Percentiles rank a stretch among this genome's conserved stretches.
phyloP scores from a whole-genome alignment of 2,797 vertebrate species.

The Oreochromis mossambicus region DNA sequence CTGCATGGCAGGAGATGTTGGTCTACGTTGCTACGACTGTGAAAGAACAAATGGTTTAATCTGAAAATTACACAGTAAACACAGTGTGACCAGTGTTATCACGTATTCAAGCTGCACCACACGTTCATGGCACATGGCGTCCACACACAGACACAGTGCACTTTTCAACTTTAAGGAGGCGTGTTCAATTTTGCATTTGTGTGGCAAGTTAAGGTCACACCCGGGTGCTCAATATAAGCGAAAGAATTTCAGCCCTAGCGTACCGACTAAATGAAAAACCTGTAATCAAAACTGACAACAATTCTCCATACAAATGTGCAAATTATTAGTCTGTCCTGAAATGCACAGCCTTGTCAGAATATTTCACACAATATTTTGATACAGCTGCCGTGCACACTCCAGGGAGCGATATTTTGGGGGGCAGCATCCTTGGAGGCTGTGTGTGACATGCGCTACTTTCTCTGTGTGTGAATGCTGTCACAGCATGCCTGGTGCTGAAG shows the following conservation, averaged over 20 bases:
- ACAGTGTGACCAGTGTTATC: slow-evolving; percentile 10
- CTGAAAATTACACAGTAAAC: not conserved
- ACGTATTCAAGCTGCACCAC: not conserved
- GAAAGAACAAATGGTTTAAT: slow-evolving; percentile 12
- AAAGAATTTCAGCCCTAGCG: not conserved
- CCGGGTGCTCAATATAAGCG: not conserved
- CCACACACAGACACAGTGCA: not conserved
- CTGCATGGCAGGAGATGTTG: not conserved
- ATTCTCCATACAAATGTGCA: not conserved
- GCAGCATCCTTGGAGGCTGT: slow-evolving; percentile 3
- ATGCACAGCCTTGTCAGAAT: not conserved
- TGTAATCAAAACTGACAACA: not conserved
- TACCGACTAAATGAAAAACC: not conserved
- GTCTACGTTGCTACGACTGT: not conserved
- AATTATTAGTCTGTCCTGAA: not conserved
- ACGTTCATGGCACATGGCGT: not conserved
- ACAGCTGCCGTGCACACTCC: not conserved
- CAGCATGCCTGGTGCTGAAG: slow-evolving; percentile 32
- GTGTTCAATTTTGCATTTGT: not conserved
- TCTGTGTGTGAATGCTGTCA: slow-evolving; percentile 24
- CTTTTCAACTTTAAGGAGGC: not conserved
- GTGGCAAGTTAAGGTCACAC: not conserved
- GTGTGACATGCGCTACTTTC: slow-evolving; percentile 27
- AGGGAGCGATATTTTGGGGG: slow-evolving; percentile 8
- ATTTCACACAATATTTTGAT: not conserved